Percentiles rank a stretch among this genome's conserved stretches.
Evolutionary conservation across 2,113 vertebrate genomes (phyloP).

Genomic region (Sylvicapra grimmia): DNA sequence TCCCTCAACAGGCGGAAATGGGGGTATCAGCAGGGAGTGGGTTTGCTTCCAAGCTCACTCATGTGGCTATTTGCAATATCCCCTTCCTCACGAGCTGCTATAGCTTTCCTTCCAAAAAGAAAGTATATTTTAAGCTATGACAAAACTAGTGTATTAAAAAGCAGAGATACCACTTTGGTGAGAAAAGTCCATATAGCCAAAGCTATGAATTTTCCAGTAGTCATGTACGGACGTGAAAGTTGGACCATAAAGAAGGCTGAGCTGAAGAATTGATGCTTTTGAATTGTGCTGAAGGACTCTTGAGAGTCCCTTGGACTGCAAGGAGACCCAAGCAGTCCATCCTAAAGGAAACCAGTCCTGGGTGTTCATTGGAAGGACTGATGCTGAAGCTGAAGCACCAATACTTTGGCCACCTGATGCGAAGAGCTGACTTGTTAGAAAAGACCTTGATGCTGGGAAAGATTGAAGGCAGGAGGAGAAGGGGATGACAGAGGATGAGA

Average conservation of each 20-base stretch:
- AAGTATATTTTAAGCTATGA: background rate
- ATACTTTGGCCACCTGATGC: background rate
- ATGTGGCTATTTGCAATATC: background rate
- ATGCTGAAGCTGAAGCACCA: background rate
- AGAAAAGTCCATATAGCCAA: background rate
- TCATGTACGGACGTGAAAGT: background rate
- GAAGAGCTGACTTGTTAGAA: background rate
- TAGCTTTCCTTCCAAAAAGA: background rate
- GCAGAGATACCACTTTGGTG: background rate
- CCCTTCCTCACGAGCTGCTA: accelerated
- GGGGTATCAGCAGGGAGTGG: accelerated
- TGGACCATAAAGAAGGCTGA: background rate
- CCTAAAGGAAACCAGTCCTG: background rate
- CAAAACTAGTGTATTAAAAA: background rate
- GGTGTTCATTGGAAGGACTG: background rate
- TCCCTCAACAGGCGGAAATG: background rate
- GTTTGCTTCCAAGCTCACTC: background rate
- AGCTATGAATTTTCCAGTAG: background rate
- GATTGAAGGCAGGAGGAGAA: background rate
- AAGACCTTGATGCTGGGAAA: background rate
- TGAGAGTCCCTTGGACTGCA: background rate
- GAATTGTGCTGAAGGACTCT: background rate
- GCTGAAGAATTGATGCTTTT: background rate
- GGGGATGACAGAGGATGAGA: background rate
- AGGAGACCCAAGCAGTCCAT: background rate